Evolutionary conservation across 2,888 invertebrate genomes (phyloP), one percentile per base, ranked within the genome.

Genomic region (Mesorhabditis sp.): DNA sequence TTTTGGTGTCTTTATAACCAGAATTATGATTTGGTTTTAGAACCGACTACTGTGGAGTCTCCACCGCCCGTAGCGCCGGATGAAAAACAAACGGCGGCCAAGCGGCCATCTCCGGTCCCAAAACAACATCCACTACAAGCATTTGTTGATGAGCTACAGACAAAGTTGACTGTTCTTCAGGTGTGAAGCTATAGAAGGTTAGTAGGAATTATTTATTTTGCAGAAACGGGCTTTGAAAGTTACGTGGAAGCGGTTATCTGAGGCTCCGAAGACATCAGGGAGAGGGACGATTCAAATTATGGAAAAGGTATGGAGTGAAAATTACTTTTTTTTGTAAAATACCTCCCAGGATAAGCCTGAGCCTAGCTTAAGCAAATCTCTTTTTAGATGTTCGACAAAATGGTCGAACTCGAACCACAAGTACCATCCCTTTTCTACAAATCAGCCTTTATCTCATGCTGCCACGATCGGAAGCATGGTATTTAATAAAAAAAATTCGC

Each of bases 201-300:
- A n/a, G 15, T 41, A 28, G 62, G 58, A 50, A 50, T 50, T 43
- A n/a, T 64, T 42, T 64, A 13, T 64, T 10, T 76, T 76, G 58
- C 70, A 82, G 82, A 77, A 80, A 45, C 70, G 82, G 15, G 82
- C 82, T 4, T 67, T 82, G 41, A 74, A 80, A 65, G 79, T 82
- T 10, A 82, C 82, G 13, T 82, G 82, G 82, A 76, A 76, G 44
- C 75, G 82, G n/a, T 66, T 83, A 45, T 77, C 79, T 13, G 82
- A 82, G 68, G 79, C 82, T 6, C 82, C 82, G 43, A 80, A 81
- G 69, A 82, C 82, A 5, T 79, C 80, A 41, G 82, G 81, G 10
- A 68, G 81, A 6, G 82, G 82, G 4, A 83, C 77, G 10, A 73
- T 82, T n/a, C 78, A 80, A 45, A 82, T 83, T 50, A 83, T 83